These are phyloP conservation scores for Rhinoraja longicauda DNA, from an alignment of 2,797 vertebrate species.

Conservation along the genomic window DNA sequence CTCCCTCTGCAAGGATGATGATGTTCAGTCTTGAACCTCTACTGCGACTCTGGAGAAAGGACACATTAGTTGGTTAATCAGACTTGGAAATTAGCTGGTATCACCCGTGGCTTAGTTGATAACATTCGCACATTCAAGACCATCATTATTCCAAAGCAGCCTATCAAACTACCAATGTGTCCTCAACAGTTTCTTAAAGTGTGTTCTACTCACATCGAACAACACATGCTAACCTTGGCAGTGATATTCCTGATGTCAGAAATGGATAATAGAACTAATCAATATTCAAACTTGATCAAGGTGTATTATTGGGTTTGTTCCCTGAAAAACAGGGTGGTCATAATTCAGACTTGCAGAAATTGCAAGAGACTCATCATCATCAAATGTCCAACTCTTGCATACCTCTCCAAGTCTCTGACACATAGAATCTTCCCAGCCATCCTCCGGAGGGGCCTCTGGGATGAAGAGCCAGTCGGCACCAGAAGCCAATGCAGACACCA, in stretches of 20 bases:
- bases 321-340: background rate
- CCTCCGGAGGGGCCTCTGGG: constrained; percentile 80
- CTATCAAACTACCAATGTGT: too few species aligned
- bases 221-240: background rate
- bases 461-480: constrained; percentile 96
- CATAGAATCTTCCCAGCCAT: constrained; percentile 88
- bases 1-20: constrained; percentile 87
- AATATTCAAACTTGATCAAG: background rate
- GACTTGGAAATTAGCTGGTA: constrained; percentile 1
- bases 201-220: too few species aligned
- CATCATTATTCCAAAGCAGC: too few species aligned
- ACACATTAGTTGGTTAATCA: background rate
- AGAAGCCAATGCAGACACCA: constrained; percentile 85
- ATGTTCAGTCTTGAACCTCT: constrained; percentile 87
- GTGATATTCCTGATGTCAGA: background rate
- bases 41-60: constrained; percentile 68
- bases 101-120: background rate
- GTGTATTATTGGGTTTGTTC: background rate
- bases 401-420: constrained; percentile 79
- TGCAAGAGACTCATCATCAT: too few species aligned
- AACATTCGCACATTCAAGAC: background rate
- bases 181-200: too few species aligned
- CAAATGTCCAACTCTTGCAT: constrained; percentile 38
- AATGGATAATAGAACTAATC: background rate
- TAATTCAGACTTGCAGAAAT: background rate